A percentile compares a stretch with the other conserved stretches of the same genome.
phyloP scores from a whole-genome alignment of 2,797 vertebrate species.

The Crocodylus rhombifer region DNA sequence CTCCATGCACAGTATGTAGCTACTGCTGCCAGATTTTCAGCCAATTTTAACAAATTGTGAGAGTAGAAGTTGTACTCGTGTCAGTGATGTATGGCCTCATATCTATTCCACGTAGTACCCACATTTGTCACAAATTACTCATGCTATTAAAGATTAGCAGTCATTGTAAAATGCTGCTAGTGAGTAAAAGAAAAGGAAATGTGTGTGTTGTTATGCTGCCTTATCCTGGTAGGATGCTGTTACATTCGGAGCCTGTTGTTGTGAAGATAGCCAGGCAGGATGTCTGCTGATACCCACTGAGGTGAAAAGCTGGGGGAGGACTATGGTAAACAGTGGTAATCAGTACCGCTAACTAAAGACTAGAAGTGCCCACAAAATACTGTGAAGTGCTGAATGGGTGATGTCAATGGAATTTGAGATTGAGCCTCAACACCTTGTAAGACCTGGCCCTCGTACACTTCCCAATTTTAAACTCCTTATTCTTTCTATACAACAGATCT shows the following conservation, averaged over 20 bases:
- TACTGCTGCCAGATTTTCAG: neutral
- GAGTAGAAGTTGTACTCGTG: neutral
- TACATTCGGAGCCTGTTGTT: conserved; percentile 67
- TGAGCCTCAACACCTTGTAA: neutral
- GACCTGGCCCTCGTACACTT: neutral
- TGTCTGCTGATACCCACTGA: conserved; percentile 3
- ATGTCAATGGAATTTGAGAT: neutral
- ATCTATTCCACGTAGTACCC: neutral
- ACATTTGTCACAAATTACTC: conserved; percentile 6
- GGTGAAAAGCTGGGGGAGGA: conserved; percentile 35
- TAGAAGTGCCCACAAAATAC: conserved; percentile 2
- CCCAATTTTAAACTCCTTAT: neutral
- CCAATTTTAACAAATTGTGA: neutral
- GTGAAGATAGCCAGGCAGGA: conserved; percentile 70
- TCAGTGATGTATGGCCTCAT: neutral
- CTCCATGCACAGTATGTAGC: neutral
- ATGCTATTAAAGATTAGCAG: neutral
- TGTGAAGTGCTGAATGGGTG: neutral
- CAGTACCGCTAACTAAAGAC: neutral
- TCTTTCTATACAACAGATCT: neutral
- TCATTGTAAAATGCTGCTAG: conserved; percentile 4
- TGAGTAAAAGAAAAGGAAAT: conserved; percentile 60
- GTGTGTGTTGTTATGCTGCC: conserved; percentile 36
- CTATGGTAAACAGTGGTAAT: conserved; percentile 26
- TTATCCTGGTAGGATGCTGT: conserved; percentile 19